Evolutionary conservation across 2,113 vertebrate genomes (phyloP).

Genomic region (Sciurus niger): DNA sequence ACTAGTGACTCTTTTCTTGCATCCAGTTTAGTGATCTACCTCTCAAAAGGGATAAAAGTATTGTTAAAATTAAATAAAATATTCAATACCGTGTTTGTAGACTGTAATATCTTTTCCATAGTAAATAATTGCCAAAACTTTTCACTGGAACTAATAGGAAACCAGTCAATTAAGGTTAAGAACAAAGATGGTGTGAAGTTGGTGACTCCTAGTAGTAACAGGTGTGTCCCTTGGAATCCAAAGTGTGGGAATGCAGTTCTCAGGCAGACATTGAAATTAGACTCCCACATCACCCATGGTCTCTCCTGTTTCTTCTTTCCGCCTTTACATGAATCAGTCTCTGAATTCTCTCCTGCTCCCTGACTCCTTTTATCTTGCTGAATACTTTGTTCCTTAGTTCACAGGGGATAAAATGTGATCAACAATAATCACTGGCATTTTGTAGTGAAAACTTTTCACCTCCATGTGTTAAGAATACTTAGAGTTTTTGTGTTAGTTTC

Average conservation of each 20-base stretch:
- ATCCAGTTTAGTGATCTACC: not conserved
- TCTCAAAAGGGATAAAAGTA: not conserved
- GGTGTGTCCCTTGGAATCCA: not conserved
- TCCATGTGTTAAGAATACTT: not conserved
- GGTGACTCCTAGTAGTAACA: not conserved
- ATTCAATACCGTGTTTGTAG: not conserved
- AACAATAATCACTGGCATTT: not conserved
- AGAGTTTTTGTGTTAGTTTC: not conserved
- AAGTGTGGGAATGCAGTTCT: not conserved
- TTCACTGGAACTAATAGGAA: not conserved
- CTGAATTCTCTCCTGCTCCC: not conserved
- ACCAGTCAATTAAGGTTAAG: not conserved
- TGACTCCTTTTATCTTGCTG: not conserved
- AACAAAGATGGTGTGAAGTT: not conserved
- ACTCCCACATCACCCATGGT: not conserved
- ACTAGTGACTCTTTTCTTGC: not conserved
- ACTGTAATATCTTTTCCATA: not conserved
- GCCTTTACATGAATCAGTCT: not conserved
- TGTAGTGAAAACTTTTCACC: not conserved
- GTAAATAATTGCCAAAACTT: not conserved
- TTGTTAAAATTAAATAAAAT: constrained; percentile 10
- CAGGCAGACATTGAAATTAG: not conserved
- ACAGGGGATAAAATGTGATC: not conserved
- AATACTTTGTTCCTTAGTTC: not conserved
- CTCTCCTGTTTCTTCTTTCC: not conserved